A percentile compares a stretch with the other conserved stretches of the same genome.
phyloP scores from a whole-genome alignment of 2,888 invertebrate genomes.

The Aporophyla nigra region DNA sequence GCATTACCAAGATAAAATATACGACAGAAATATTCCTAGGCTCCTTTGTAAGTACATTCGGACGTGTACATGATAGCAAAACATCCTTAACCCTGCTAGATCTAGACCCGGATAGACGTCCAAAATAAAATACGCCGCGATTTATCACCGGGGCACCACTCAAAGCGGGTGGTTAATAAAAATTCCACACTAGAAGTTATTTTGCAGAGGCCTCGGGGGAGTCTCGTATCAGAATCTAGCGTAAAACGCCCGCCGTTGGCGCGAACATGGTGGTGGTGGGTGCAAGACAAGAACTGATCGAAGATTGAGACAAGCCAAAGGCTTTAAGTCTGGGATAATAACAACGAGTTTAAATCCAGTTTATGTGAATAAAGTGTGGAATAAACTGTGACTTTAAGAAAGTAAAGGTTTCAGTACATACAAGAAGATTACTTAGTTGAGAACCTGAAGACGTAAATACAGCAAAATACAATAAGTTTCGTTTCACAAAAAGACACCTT shows the following conservation, averaged over 20 bases:
- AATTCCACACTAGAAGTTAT: conserved; percentile 88
- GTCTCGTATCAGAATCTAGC: conserved; percentile 84
- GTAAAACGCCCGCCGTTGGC: conserved; percentile 78
- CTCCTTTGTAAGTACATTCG: conserved; percentile 30
- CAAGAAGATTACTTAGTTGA: background rate
- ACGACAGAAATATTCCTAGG: conserved; percentile 26
- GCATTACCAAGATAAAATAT: conserved; percentile 18
- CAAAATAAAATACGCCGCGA: conserved; percentile 65
- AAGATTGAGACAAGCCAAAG: conserved; percentile 5
- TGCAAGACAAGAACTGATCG: conserved; percentile 54
- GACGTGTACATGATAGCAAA: conserved; percentile 51
- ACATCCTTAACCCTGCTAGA: conserved; percentile 47
- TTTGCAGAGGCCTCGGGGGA: conserved; percentile 84
- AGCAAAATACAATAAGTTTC: background rate
- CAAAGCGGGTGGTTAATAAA: conserved; percentile 85
- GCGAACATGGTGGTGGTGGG: conserved; percentile 75
- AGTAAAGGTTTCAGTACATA: background rate
- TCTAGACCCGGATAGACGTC: conserved; percentile 56
- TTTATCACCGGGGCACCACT: conserved; percentile 66
- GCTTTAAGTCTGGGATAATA: background rate
- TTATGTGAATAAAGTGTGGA: background rate
- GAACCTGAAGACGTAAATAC: background rate
- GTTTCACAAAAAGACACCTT: background rate
- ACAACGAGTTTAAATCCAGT: background rate
- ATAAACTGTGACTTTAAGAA: background rate